Conservation (phyloP, 1,140 invertebrate genomes). For the Bombus haemorrhoidalis region DNA sequence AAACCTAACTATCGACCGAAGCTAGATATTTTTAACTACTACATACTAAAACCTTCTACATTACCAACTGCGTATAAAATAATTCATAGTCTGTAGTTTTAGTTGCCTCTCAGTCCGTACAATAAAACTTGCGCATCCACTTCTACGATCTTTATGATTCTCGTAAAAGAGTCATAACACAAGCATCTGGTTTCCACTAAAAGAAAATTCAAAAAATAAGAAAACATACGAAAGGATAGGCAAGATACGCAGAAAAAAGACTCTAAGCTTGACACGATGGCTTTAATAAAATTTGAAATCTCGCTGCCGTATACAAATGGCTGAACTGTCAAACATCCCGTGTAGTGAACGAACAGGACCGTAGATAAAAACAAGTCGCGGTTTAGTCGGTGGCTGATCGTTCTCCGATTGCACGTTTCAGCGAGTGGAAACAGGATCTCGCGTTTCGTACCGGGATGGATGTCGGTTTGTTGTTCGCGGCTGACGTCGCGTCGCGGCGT, state of each 20-base stretch:
- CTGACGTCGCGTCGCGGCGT: not conserved
- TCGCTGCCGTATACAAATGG: not conserved
- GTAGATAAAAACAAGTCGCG: slow-evolving; percentile 14
- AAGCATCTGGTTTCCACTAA: no score
- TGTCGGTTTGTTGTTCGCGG: not conserved
- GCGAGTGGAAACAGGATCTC: not conserved
- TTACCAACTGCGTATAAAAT: not conserved
- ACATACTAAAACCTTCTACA: not conserved
- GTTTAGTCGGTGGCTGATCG: not conserved
- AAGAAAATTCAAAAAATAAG: not conserved
- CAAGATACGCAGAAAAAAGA: not conserved
- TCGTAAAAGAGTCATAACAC: not conserved
- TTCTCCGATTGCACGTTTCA: slow-evolving; percentile 1
- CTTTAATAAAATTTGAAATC: not conserved
- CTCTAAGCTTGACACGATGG: not conserved
- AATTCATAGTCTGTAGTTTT: not conserved
- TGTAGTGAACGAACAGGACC: not conserved
- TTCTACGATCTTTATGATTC: no score
- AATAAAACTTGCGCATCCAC: not conserved
- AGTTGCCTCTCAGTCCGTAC: not conserved
- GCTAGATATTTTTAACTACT: not conserved
- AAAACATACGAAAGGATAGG: not conserved
- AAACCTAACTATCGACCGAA: no score
- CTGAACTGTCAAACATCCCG: not conserved
- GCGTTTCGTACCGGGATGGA: not conserved